These are phyloP conservation scores for Falco rusticolus DNA, from an alignment of 2,797 vertebrate species.

Conservation along the genomic window DNA sequence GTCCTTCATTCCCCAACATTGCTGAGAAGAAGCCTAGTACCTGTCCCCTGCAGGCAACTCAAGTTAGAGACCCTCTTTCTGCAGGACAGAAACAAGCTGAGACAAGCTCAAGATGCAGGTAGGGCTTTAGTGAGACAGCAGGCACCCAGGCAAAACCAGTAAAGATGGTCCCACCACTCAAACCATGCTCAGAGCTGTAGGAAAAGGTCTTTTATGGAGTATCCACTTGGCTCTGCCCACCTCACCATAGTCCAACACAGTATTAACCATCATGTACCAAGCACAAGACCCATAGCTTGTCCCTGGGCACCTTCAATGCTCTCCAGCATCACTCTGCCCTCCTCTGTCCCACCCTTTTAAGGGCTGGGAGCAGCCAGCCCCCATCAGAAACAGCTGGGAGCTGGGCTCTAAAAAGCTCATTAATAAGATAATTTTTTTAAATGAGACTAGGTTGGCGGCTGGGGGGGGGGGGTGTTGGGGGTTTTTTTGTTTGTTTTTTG, in stretches of 20 bases:
- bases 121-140: not conserved
- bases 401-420: not conserved
- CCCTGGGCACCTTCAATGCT: too few species aligned
- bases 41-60: not conserved
- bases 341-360: not conserved
- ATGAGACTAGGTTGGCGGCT: too few species aligned
- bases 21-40: too few species aligned
- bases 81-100: not conserved
- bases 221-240: not conserved
- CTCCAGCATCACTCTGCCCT: fast-evolving
- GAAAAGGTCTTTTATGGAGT: not conserved
- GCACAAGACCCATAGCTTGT: not conserved
- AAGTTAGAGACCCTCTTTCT: not conserved
- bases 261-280: fast-evolving
- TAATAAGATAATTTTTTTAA: not conserved
- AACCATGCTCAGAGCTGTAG: not conserved
- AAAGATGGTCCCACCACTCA: too few species aligned
- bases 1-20: not conserved
- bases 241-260: not conserved
- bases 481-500: too few species aligned
- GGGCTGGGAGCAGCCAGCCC: not conserved
- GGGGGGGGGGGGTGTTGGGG: not conserved
- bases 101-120: not conserved
- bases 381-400: not conserved
- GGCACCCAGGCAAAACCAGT: not conserved